Percentiles rank a stretch among this genome's conserved stretches.
Conservation (phyloP, 2,888 invertebrate species). For the Yponomeuta cagnagella region DNA sequence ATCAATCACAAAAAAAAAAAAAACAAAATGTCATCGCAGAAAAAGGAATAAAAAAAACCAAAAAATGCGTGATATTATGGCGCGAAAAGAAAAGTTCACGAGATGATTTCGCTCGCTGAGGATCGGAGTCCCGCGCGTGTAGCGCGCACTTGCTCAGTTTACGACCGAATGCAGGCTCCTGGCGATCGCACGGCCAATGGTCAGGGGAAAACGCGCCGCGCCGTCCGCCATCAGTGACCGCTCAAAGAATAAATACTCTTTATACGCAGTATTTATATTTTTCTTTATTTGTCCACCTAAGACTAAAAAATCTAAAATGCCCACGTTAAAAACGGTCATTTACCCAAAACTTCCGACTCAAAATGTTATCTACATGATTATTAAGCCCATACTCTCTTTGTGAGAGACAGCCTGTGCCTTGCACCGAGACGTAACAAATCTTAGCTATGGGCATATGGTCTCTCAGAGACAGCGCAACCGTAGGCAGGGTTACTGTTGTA, state of each 20-base stretch:
- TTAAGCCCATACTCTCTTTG: too few species aligned
- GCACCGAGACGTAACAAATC: too few species aligned
- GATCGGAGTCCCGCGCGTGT: conserved; percentile 22
- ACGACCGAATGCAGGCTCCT: conserved; percentile 46
- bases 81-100: conserved; percentile 44
- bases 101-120: conserved; percentile 18
- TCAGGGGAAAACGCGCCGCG: conserved; percentile 47
- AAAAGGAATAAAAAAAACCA: conserved; percentile 22
- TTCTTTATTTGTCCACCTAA: not conserved
- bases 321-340: too few species aligned
- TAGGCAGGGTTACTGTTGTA: conserved; percentile 11
- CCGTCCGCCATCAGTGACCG: conserved; percentile 26
- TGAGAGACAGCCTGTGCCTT: too few species aligned
- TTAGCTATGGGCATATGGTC: not conserved
- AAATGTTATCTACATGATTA: too few species aligned
- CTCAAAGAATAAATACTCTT: conserved; percentile 11
- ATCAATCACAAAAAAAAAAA: conserved; percentile 18
- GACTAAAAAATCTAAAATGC: too few species aligned
- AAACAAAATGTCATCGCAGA: conserved; percentile 20
- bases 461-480: conserved; percentile 6
- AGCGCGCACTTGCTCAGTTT: conserved; percentile 47
- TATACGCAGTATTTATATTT: not conserved
- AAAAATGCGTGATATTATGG: conserved; percentile 45
- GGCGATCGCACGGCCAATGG: conserved; percentile 46
- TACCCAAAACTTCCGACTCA: too few species aligned